A percentile compares a stretch with the other conserved stretches of the same genome.
Conservation (phyloP, 2,797 vertebrate genomes). For the Clarias laeviceps region DNA sequence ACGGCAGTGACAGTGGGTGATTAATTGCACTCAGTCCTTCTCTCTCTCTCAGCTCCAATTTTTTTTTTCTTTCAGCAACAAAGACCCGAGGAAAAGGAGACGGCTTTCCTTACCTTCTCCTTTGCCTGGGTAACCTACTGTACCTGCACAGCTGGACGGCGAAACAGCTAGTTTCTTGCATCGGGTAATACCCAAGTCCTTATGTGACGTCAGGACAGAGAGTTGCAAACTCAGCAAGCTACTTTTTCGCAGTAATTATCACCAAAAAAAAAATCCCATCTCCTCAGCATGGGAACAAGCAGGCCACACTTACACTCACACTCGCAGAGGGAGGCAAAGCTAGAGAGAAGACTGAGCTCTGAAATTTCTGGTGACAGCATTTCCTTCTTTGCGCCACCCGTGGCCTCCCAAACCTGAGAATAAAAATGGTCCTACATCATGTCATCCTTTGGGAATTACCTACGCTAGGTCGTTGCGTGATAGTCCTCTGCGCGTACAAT, state of each 20-base stretch:
- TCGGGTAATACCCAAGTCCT: constrained; percentile 58
- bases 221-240: constrained; percentile 71
- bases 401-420: constrained; percentile 18
- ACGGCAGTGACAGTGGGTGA: constrained; percentile 72
- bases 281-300: constrained; percentile 56
- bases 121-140: constrained; percentile 35
- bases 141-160: constrained; percentile 52
- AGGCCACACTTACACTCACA: constrained; percentile 62
- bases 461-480: constrained; percentile 57
- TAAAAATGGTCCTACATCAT: constrained; percentile 47
- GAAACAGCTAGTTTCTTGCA: constrained; percentile 38
- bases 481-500: constrained; percentile 65
- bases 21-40: constrained; percentile 75
- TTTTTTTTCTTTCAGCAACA: constrained; percentile 51
- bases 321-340: constrained; percentile 30
- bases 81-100: constrained; percentile 23
- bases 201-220: constrained; percentile 66
- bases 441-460: constrained; percentile 49
- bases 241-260: constrained; percentile 78
- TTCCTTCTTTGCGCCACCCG: neutral
- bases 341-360: constrained; percentile 3
- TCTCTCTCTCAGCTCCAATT: constrained; percentile 60
- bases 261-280: constrained; percentile 43
- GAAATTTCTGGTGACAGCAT: constrained; percentile 49
- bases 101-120: constrained; percentile 52